Conservation (phyloP, 2,797 vertebrate genomes). For the Sebastes hubbsi region DNA sequence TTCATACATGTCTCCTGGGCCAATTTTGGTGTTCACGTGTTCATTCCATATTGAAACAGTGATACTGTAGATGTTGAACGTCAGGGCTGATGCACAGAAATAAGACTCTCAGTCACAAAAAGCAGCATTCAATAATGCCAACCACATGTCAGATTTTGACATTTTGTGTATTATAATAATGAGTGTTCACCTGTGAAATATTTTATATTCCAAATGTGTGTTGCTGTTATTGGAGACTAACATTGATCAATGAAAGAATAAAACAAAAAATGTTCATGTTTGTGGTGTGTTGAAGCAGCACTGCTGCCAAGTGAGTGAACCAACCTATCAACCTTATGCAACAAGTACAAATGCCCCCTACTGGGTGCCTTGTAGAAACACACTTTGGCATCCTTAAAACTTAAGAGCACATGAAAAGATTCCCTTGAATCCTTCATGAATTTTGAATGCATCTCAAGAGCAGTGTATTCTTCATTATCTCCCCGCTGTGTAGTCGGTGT, state of each 20-base stretch:
- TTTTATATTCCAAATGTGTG: neutral
- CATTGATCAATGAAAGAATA: neutral
- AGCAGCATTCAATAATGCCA: neutral
- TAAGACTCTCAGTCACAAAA: neutral
- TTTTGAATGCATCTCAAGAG: slow-evolving; percentile 34
- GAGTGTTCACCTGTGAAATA: neutral
- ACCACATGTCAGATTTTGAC: neutral
- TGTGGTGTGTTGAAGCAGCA: neutral
- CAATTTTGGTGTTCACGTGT: slow-evolving; percentile 35
- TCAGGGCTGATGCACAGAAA: slow-evolving; percentile 8
- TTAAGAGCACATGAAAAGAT: slow-evolving; percentile 41
- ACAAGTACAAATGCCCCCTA: slow-evolving; percentile 61
- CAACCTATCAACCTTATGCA: slow-evolving; percentile 24
- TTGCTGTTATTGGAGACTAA: neutral
- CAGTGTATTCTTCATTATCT: slow-evolving; percentile 13
- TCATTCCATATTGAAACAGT: slow-evolving; percentile 4
- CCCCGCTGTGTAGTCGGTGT: neutral
- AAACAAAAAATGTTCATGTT: neutral
- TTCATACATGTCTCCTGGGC: slow-evolving; percentile 23
- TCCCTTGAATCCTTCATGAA: slow-evolving; percentile 36
- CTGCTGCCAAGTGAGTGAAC: neutral
- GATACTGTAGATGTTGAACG: neutral
- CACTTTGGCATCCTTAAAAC: slow-evolving; percentile 1
- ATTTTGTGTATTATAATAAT: neutral
- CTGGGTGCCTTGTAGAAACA: slow-evolving; percentile 49